Evolutionary conservation across 2,113 vertebrate species (phyloP), one percentile per base, ranked within the genome.

Genomic region (Eleginops maclovinus): DNA sequence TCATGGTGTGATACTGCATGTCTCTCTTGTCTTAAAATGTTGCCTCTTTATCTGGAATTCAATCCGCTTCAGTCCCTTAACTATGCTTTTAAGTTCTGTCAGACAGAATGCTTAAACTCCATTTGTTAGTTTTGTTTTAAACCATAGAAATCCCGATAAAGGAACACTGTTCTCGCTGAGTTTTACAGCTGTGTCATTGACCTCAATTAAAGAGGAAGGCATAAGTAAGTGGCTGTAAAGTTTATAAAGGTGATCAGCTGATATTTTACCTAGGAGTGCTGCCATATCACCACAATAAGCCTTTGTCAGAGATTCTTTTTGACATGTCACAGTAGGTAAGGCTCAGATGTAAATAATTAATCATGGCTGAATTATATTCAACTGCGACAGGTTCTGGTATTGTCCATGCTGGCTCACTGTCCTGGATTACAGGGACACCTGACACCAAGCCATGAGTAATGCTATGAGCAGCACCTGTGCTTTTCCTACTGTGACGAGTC

Each of bases 31-130:
- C 64, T 82, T 71, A 17, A 70, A 83, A 77, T 85, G 84, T 13
- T 83, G 83, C 75, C 26, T 85, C 69, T 82, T 80, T 73, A 49
- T 81, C 51, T 56, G 19, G 12, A 75, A 24, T 21, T 50, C 12
- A 51, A 7, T 15, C 24, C 2, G 55, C 55, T 72, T 83, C 72
- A 36, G 53, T 47, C 24, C 21, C 15, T 16, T 80, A 43, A 80
- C 58, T 2, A 0, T 56, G 53, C 69, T 9, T 77, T 47, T 36
- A 36, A 8, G 28, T 22, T 59, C 61, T 40, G 14, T 53, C 1
- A 28, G 44, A 4, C 7, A 56, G 26, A 28, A 40, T 24, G 43
- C 46, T 80, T 40, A 11, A 44, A 49, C 36, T 43, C 14, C 73
- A n/a, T 41, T 13, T 46, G 0, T 17, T 17, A 16, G 59, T 63